A percentile compares a stretch with the other conserved stretches of the same genome.
phyloP scores from a whole-genome alignment of 2,888 invertebrate genomes.

The Sabatieria punctata region DNA sequence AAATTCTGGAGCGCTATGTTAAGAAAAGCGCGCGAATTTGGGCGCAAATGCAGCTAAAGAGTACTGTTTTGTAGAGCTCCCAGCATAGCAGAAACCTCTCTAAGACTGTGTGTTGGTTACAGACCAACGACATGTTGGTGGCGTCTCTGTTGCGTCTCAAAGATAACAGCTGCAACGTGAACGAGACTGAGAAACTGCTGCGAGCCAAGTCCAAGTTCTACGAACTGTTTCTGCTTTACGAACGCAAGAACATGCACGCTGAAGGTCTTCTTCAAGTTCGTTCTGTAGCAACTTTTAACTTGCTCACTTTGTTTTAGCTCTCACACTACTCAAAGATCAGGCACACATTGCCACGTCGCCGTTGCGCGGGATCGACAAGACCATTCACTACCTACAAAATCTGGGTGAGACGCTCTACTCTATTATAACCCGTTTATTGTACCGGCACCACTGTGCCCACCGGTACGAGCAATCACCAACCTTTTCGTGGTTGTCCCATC shows the following conservation, averaged over 20 bases:
- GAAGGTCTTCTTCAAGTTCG: constrained; percentile 45
- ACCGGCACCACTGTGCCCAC: no score
- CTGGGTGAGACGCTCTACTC: constrained; percentile 44
- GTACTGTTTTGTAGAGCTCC: no score
- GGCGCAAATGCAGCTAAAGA: no score
- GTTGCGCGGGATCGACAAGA: constrained; percentile 59
- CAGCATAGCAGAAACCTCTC: no score
- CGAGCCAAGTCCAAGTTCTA: constrained; percentile 68
- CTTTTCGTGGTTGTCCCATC: no score
- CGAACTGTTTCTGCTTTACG: constrained; percentile 84
- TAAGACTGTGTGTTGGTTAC: no score
- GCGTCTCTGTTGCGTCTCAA: constrained; percentile 69
- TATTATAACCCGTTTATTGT: not conserved
- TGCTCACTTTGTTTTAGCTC: constrained; percentile 40
- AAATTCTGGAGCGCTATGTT: no score
- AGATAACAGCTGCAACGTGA: constrained; percentile 69
- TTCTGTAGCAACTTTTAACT: not conserved
- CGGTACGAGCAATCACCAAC: no score
- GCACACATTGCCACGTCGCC: constrained; percentile 48
- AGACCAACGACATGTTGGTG: constrained; percentile 87
- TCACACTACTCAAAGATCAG: constrained; percentile 62
- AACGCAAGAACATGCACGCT: constrained; percentile 75
- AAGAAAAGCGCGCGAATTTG: no score
- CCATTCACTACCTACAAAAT: constrained; percentile 74
- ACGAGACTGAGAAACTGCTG: constrained; percentile 76